Evolutionary conservation across 2,888 invertebrate genomes (phyloP).

Genomic region (Uloborus plumipes): DNA sequence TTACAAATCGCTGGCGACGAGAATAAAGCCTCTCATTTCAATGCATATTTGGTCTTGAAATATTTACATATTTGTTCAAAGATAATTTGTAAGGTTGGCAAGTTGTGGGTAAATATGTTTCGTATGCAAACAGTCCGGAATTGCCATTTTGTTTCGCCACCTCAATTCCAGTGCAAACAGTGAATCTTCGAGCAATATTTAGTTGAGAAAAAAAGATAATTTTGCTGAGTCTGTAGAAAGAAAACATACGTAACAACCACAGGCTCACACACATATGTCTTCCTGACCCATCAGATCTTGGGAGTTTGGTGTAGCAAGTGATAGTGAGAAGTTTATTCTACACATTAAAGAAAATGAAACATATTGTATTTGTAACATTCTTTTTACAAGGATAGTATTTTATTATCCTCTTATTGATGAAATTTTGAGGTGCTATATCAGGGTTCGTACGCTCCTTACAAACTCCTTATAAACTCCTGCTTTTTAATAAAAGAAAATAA

Average conservation of each 20-base stretch:
- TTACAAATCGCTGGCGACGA: conserved; percentile 39
- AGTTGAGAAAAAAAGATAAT: conserved; percentile 65
- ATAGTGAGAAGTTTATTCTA: no score
- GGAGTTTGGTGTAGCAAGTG: conserved; percentile 64
- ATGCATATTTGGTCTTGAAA: conserved; percentile 65
- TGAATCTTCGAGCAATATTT: conserved; percentile 65
- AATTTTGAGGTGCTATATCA: no score
- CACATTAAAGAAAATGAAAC: no score
- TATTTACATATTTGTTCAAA: conserved; percentile 66
- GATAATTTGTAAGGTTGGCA: conserved; percentile 66
- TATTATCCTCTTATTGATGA: no score
- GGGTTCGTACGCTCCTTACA: no score
- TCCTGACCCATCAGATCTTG: conserved; percentile 62
- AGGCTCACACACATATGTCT: conserved; percentile 47
- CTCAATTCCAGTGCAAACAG: conserved; percentile 63
- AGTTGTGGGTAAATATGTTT: conserved; percentile 65
- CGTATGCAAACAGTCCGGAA: conserved; percentile 65
- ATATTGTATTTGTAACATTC: no score
- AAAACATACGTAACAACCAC: conserved; percentile 59
- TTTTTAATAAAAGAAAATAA: no score
- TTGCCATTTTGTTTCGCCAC: conserved; percentile 64
- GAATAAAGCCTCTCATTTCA: conserved; percentile 57
- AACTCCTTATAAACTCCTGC: no score
- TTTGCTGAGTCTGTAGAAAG: conserved; percentile 60
- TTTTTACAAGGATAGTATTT: no score